Evolutionary conservation across 2,888 invertebrate species (phyloP).

Genomic region (Heliconius ethilla): DNA sequence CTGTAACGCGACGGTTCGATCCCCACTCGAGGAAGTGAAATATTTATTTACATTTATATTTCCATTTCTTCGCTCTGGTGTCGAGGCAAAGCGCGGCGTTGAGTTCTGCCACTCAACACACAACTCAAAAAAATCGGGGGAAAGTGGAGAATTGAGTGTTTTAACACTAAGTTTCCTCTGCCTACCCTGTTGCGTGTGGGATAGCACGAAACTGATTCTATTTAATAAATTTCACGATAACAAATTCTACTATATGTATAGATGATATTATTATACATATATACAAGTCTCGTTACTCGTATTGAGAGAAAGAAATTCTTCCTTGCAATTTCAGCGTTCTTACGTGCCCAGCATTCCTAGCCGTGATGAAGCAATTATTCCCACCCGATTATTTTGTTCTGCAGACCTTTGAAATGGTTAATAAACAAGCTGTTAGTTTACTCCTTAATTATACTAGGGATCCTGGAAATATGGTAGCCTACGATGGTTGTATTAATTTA

Average conservation of each 20-base stretch:
- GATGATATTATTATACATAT: background rate
- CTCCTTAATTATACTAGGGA: conserved; percentile 16
- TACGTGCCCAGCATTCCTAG: conserved; percentile 32
- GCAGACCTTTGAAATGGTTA: conserved; percentile 19
- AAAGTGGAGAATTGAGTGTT: too few relatives aligned
- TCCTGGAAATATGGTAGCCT: background rate
- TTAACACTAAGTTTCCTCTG: too few relatives aligned
- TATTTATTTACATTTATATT: too few relatives aligned
- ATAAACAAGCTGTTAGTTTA: conserved; percentile 15
- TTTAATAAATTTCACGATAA: conserved; percentile 11
- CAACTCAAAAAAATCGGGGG: too few relatives aligned
- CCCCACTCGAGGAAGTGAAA: too few relatives aligned
- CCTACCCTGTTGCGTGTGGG: too few relatives aligned
- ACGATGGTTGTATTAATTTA: background rate
- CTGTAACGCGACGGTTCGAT: too few relatives aligned
- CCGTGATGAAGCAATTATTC: conserved; percentile 31
- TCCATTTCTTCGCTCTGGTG: too few relatives aligned
- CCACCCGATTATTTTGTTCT: conserved; percentile 30
- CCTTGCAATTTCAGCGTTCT: conserved; percentile 28
- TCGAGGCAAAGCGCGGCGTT: too few relatives aligned
- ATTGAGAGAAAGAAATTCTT: conserved; percentile 34
- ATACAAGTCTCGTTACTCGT: conserved; percentile 11
- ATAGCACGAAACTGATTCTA: too few relatives aligned
- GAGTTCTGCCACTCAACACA: too few relatives aligned
- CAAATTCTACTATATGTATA: background rate